Evolutionary conservation across 2,797 vertebrate species (phyloP).

Genomic region (Gymnothorax reevesii): DNA sequence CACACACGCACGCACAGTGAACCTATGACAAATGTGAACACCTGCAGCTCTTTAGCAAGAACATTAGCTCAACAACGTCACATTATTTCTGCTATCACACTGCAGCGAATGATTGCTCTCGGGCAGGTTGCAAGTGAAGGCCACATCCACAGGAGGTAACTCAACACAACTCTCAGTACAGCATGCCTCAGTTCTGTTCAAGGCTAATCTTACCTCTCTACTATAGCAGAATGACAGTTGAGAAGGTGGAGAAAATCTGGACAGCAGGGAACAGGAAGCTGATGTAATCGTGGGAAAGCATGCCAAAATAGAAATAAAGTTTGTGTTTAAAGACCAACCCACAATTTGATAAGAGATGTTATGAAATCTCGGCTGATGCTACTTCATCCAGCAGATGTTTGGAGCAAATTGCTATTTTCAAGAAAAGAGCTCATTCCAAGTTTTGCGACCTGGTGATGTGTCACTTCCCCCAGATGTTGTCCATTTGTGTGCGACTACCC

Average conservation of each 20-base stretch:
- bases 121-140: not conserved
- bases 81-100: not conserved
- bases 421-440: conserved; percentile 4
- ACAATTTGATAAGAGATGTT: conserved; percentile 1
- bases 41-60: not conserved
- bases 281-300: not conserved
- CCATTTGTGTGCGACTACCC: not conserved
- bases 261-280: conserved; percentile 15
- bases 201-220: not conserved
- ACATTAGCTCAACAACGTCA: conserved; percentile 7
- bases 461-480: conserved; percentile 10
- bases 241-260: conserved; percentile 13
- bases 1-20: not conserved
- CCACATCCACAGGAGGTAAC: not conserved
- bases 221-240: not conserved
- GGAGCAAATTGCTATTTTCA: not conserved
- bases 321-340: not conserved
- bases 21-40: not conserved
- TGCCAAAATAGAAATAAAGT: conserved; percentile 13
- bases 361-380: not conserved
- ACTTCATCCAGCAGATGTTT: conserved; percentile 2
- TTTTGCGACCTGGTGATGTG: not conserved
- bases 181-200: not conserved
- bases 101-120: conserved; percentile 4
- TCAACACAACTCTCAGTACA: not conserved